These are phyloP conservation scores for Onychomys torridus DNA, from an alignment of 2,797 vertebrate species.

Conservation along the genomic window DNA sequence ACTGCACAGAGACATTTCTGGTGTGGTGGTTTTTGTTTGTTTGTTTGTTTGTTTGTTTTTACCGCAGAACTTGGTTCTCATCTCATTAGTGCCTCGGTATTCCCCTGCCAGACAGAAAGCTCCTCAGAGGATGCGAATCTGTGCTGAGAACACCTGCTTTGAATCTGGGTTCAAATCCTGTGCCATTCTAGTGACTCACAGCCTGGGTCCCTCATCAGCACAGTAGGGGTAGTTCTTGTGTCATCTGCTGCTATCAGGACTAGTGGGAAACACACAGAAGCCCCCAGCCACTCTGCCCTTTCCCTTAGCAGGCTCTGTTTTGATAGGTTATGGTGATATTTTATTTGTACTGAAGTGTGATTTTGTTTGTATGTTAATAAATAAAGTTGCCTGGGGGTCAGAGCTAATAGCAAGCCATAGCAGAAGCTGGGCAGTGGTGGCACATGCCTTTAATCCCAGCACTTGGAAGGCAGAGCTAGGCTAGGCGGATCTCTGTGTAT, in stretches of 20 bases:
- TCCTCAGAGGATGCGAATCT: not conserved
- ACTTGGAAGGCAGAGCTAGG: too few species aligned
- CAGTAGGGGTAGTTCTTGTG: too few species aligned
- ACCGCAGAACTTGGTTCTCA: not conserved
- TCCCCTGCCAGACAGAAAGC: not conserved
- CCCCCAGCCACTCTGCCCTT: not conserved
- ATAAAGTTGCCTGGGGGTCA: too few species aligned
- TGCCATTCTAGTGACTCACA: not conserved
- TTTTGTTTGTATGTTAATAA: too few species aligned
- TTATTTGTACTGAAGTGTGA: too few species aligned
- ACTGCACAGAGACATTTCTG: not conserved
- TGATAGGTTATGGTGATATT: too few species aligned
- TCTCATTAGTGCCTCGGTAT: not conserved
- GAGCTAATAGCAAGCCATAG: too few species aligned
- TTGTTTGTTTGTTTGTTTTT: not conserved
- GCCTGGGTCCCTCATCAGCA: not conserved
- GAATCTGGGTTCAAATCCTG: not conserved
- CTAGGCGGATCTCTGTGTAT: too few species aligned
- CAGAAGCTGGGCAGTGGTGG: too few species aligned
- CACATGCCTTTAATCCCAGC: too few species aligned
- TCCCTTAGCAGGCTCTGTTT: not conserved
- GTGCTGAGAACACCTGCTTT: not conserved
- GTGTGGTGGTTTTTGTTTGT: not conserved
- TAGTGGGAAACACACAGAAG: not conserved
- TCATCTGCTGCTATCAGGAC: not conserved